Evolutionary conservation across 2,797 vertebrate species (phyloP), one percentile per base, ranked within the genome.

Genomic region (Schizopygopsis malacanthus): DNA sequence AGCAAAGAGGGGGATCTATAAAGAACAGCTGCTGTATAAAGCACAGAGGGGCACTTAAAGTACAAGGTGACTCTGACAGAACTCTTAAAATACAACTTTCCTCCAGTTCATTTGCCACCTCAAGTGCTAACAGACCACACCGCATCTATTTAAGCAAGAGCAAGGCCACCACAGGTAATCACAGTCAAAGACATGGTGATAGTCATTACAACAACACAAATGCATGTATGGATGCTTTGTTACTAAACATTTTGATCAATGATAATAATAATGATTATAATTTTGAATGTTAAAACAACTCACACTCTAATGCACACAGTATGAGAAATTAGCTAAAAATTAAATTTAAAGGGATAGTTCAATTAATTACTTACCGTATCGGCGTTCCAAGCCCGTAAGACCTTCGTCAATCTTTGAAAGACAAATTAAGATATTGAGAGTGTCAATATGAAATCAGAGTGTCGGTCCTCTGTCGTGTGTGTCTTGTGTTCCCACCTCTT

Each of bases 1-100:
- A 79, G 79, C 71, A 47, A 65, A 20, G 20, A 52, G 76, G 70
- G 72, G 67, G 75, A 88, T 88, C 86, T 87, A 88, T 90, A 90
- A 86, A 81, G 78, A 86, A 87, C 87, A 90, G 89, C 86, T 87
- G 85, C 81, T 84, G 67, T 79, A 90, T 83, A 85, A 87, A 87
- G 83, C 56, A 12, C 43, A 72, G 75, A 79, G 52, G 65, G 76
- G 76, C 65, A 71, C 83, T 85, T 87, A 82, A 88, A 88, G 83
- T 70, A 45, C 61, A 77, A 78, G 82, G 85, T 85, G 78, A 88
- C 85, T 83, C n/a, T 70, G 87, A 88, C 79, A 88, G 71, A 83
- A 70, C 80, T 88, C 83, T 85, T 80, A 84, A 75, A 90, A 87
- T 75, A 79, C 77, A 81, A 70, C 81, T 87, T 45, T 63, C 80